A percentile compares a stretch with the other conserved stretches of the same genome.
phyloP scores from a whole-genome alignment of 2,888 invertebrate species.

The Epinotia ramella region DNA sequence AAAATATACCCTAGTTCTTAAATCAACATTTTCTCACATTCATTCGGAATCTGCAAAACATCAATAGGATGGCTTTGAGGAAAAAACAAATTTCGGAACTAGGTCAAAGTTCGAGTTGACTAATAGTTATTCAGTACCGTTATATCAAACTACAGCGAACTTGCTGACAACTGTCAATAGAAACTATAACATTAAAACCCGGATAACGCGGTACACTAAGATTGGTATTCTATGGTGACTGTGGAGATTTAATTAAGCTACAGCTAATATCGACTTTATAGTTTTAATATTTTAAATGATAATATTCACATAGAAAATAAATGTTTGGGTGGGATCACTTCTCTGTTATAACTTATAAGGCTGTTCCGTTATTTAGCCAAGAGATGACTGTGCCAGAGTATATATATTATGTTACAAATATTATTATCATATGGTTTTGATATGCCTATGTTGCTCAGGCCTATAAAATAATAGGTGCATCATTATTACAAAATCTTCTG shows the following conservation, averaged over 20 bases:
- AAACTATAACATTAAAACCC: not conserved
- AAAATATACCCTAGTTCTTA: not conserved
- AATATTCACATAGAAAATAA: too few relatives aligned
- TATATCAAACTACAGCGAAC: constrained; percentile 7
- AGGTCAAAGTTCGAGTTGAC: constrained; percentile 25
- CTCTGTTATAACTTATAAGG: too few relatives aligned
- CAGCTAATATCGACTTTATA: not conserved
- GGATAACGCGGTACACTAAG: not conserved
- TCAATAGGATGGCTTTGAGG: constrained; percentile 15
- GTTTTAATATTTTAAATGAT: not conserved
- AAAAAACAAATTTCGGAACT: constrained; percentile 33
- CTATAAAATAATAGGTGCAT: too few relatives aligned
- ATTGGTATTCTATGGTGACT: not conserved
- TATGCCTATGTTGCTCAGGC: too few relatives aligned
- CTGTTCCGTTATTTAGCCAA: too few relatives aligned
- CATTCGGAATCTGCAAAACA: not conserved
- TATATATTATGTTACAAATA: too few relatives aligned
- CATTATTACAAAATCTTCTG: too few relatives aligned
- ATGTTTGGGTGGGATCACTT: too few relatives aligned
- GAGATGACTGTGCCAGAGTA: too few relatives aligned
- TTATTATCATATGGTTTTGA: too few relatives aligned
- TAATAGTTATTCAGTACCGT: constrained; percentile 15
- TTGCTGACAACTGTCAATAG: not conserved
- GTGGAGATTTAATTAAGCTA: not conserved
- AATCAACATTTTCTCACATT: not conserved